Base-by-base conservation (phyloP, 2,113 vertebrate species). In the Lepisosteus oculatus region DNA sequence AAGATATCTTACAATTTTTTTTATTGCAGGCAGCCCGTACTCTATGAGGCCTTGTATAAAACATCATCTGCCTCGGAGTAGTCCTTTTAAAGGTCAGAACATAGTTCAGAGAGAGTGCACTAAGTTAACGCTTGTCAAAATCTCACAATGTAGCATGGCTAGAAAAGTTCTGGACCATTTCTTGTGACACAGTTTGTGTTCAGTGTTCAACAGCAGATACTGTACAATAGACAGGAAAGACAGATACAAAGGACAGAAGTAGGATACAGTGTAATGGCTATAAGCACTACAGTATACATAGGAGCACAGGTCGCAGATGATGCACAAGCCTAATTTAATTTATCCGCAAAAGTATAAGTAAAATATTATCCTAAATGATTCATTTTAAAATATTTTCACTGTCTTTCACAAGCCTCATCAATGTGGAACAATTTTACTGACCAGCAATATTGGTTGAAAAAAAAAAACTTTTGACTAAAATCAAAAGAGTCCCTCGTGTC, bases 1-100 rank as follows among this genome's bases (percentile, higher is more conserved):
- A 15, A 15, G 7, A 77, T 79, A 75, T 74, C 82, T 85, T 77
- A 83, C 72, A 68, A 44, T 68, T 74, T 43, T 42, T 29, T 11
- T 65, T 13, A 65, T 65, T 65, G 62, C 29, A 11, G 0, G 42
- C 57, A 13, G 29, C 3, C 42, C 42, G 7, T 6, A 65, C 29
- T 43, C 0, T 6, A 65, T 15, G 5, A 43, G 8, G 62, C 62
- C 42, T 42, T 65, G 29, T 65, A 29, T 65, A 17, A 65, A 65
- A 65, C 29, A 29, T 65, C 62, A 65, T 70, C 43, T 70, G 68
- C 78, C 69, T 47, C 61, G 29, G 68, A 82, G 79, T 80, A 78
- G 80, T 84, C 83, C 78, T 68, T 72, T 73, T 71, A 86, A 86
- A 89, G 85, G 85, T 86, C 83, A 87, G 47, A 29, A 29, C 8